phyloP scores from a whole-genome alignment of 2,888 invertebrate species.

The Machimus rusticus region DNA sequence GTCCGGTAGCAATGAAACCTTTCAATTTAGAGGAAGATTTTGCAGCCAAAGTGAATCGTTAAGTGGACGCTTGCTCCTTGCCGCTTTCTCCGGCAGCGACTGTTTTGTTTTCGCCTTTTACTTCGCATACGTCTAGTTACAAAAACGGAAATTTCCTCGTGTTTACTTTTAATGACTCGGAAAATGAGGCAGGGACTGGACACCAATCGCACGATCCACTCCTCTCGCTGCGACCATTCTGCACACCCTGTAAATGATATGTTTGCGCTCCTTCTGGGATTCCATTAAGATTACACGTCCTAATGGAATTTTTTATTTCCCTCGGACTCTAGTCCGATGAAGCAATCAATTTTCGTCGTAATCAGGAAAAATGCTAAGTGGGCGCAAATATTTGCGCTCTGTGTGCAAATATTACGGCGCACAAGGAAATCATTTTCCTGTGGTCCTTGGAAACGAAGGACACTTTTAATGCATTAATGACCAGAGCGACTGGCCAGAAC shows the following conservation, averaged over 20 bases:
- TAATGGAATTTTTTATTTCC: constrained; percentile 37
- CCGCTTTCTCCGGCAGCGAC: not conserved
- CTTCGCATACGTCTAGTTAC: constrained; percentile 3
- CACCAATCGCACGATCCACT: constrained; percentile 1
- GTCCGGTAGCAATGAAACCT: constrained; percentile 40
- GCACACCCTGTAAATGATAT: not conserved
- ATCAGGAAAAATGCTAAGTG: constrained; percentile 11
- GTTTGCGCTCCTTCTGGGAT: constrained; percentile 21
- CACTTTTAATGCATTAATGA: not conserved
- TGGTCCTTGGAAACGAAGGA: not conserved
- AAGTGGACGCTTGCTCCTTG: constrained; percentile 29
- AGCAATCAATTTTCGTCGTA: constrained; percentile 6
- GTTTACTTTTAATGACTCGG: constrained; percentile 40
- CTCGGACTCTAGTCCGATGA: not conserved
- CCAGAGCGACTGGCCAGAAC: not conserved
- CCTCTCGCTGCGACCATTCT: not conserved
- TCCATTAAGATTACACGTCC: constrained; percentile 32
- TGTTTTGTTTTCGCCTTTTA: constrained; percentile 8
- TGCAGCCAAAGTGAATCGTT: constrained; percentile 34
- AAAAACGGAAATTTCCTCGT: constrained; percentile 14
- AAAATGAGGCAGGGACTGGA: constrained; percentile 29
- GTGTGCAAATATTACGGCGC: not conserved
- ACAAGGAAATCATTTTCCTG: not conserved
- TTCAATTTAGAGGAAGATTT: constrained; percentile 32
- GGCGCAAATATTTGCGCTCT: constrained; percentile 1